A percentile compares a stretch with the other conserved stretches of the same genome.
Evolutionary conservation across 2,113 vertebrate species (phyloP).

Genomic region (Athene cunicularia): DNA sequence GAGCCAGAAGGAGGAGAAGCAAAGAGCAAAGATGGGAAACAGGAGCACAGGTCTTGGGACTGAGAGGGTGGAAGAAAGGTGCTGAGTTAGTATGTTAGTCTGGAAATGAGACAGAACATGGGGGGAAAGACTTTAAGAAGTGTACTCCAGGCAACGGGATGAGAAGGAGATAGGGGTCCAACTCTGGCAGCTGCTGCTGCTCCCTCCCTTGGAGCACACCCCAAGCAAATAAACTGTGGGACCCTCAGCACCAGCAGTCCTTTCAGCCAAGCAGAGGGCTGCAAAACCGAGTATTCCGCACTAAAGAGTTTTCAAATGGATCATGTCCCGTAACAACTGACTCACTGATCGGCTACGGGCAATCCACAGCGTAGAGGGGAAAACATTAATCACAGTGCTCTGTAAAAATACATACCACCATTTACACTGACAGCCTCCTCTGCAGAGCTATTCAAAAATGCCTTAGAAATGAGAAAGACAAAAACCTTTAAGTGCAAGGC

Average conservation of each 20-base stretch:
- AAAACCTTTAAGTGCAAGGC: not conserved
- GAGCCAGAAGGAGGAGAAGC: not conserved
- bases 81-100: not conserved
- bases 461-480: not conserved
- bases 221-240: not conserved
- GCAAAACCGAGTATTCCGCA: not conserved
- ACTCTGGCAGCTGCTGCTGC: not conserved
- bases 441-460: not conserved
- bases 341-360: not conserved
- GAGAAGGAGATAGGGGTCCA: not conserved
- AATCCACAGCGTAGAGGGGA: not conserved
- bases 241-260: not conserved
- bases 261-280: not conserved
- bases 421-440: not conserved
- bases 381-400: not conserved
- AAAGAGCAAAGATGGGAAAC: not conserved
- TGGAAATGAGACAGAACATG: not conserved
- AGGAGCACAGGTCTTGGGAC: not conserved
- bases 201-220: not conserved
- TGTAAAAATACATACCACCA: not conserved
- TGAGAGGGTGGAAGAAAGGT: not conserved
- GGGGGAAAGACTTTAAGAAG: not conserved
- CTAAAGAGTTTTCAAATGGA: not conserved
- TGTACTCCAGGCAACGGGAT: not conserved
- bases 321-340: not conserved